Conservation (phyloP, 2,888 invertebrate species). For the Dolichopus griseipennis region DNA sequence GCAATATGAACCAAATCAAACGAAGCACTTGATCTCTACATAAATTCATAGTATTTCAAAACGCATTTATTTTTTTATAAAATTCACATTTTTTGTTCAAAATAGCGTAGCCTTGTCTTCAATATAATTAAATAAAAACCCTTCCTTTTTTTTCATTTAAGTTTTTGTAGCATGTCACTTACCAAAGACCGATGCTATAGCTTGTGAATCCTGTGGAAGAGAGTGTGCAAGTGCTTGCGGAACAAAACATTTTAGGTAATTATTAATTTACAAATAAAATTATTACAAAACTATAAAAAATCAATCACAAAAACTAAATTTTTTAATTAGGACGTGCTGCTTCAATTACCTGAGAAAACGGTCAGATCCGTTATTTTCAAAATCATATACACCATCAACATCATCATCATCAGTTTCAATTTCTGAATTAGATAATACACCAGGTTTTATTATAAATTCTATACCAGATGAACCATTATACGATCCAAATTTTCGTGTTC, state of each 20-base stretch:
- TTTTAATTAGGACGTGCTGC: constrained; percentile 51
- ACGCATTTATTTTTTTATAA: too few relatives aligned
- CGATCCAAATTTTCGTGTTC: neutral
- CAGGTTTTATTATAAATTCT: neutral
- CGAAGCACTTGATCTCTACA: too few relatives aligned
- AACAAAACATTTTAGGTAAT: constrained; percentile 50
- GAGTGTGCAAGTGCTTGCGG: constrained; percentile 57
- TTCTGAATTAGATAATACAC: neutral
- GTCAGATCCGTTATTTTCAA: constrained; percentile 26
- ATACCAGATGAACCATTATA: neutral
- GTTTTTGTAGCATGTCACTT: neutral
- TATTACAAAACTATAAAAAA: neutral
- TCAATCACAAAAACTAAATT: constrained; percentile 6
- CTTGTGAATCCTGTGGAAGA: constrained; percentile 56
- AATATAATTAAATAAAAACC: too few relatives aligned
- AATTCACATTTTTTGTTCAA: too few relatives aligned
- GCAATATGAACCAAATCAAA: too few relatives aligned
- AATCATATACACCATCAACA: neutral
- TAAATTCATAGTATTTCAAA: too few relatives aligned
- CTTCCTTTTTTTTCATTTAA: too few relatives aligned
- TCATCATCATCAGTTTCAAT: neutral
- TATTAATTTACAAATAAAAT: neutral
- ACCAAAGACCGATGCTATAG: constrained; percentile 34
- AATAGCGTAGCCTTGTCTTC: too few relatives aligned
- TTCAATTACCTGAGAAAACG: constrained; percentile 58